A percentile compares a stretch with the other conserved stretches of the same genome.
Evolutionary conservation across 2,888 invertebrate genomes (phyloP).

Genomic region (Drosophila helvetica): DNA sequence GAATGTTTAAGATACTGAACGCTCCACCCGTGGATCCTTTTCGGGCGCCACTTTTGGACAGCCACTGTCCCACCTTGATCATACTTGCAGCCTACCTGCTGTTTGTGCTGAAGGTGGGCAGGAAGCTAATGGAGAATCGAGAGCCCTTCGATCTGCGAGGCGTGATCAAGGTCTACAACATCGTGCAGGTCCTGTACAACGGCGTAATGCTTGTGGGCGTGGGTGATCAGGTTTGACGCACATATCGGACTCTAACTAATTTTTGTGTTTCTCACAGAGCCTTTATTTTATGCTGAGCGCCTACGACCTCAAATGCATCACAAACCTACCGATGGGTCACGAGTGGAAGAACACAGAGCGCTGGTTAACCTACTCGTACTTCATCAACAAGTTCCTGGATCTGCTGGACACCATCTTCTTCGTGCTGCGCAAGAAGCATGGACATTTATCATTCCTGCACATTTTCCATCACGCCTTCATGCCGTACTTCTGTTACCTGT

Average conservation of each 20-base stretch:
- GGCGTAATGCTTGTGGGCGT: slow-evolving; percentile 30
- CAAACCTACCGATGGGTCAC: slow-evolving; percentile 41
- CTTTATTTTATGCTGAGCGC: slow-evolving; percentile 10
- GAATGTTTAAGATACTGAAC: slow-evolving; percentile 40
- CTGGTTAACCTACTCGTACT: slow-evolving; percentile 50
- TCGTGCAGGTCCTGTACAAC: slow-evolving; percentile 50
- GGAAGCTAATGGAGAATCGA: slow-evolving; percentile 37
- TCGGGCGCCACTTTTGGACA: slow-evolving; percentile 30
- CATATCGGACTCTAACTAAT: background rate
- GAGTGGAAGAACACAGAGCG: slow-evolving; percentile 50
- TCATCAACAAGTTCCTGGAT: slow-evolving; percentile 61
- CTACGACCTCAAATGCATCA: slow-evolving; percentile 20
- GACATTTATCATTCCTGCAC: slow-evolving; percentile 53
- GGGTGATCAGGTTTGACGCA: slow-evolving; percentile 12
- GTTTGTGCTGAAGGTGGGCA: slow-evolving; percentile 53
- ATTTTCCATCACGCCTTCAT: slow-evolving; percentile 56
- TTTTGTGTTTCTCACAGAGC: slow-evolving; percentile 12
- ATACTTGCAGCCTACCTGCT: slow-evolving; percentile 42
- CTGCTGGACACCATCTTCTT: slow-evolving; percentile 57
- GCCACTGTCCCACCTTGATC: slow-evolving; percentile 41
- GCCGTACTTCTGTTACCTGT: slow-evolving; percentile 22
- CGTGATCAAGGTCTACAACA: slow-evolving; percentile 45
- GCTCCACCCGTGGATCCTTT: slow-evolving; percentile 39
- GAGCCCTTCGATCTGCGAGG: slow-evolving; percentile 40
- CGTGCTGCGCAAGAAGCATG: slow-evolving; percentile 59